These are phyloP conservation scores for Sminthurides aquaticus DNA, from an alignment of 2,888 invertebrate genomes.

Conservation along the genomic window DNA sequence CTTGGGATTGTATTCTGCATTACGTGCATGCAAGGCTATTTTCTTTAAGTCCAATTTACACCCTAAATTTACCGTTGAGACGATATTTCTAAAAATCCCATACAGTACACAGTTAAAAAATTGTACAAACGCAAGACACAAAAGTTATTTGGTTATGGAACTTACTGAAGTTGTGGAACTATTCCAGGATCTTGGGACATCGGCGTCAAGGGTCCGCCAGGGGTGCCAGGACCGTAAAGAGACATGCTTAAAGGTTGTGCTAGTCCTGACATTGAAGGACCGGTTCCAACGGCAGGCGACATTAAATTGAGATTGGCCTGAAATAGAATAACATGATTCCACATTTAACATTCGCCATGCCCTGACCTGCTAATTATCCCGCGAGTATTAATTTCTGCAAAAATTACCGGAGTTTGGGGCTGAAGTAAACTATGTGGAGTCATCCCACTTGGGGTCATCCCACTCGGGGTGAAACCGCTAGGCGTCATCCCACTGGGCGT, in stretches of 20 bases:
- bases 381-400: background rate
- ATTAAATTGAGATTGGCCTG: constrained; percentile 57
- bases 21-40: constrained; percentile 93
- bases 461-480: constrained; percentile 55
- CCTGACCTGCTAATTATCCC: background rate
- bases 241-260: constrained; percentile 53
- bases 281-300: constrained; percentile 60
- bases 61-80: constrained; percentile 92
- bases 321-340: background rate
- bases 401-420: constrained; percentile 74
- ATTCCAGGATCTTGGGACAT: constrained; percentile 86
- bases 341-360: background rate
- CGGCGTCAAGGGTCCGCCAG: constrained; percentile 69
- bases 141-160: background rate
- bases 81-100: constrained; percentile 87
- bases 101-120: too few species aligned
- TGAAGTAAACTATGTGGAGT: constrained; percentile 69
- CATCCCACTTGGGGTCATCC: constrained; percentile 49
- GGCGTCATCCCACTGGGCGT: constrained; percentile 64
- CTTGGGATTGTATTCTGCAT: constrained; percentile 98
- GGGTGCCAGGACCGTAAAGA: constrained; percentile 47
- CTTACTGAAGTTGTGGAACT: constrained; percentile 81
- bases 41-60: constrained; percentile 93
- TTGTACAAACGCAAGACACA: constrained; percentile 17
- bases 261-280: constrained; percentile 52